Conservation (phyloP, 2,797 vertebrate genomes). For the Myripristis jacobus region DNA sequence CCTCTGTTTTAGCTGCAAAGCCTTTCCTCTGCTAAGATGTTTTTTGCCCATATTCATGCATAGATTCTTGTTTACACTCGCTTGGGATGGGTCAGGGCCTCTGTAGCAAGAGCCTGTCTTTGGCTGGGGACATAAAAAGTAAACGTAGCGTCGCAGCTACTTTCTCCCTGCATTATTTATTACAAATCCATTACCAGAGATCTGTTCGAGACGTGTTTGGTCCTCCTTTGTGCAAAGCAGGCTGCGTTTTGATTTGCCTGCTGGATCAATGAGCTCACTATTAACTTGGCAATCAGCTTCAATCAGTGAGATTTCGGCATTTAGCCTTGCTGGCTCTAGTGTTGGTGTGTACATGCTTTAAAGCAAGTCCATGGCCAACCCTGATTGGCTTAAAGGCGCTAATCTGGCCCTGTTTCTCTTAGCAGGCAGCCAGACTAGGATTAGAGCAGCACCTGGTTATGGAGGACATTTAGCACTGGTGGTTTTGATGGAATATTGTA, state of each 20-base stretch:
- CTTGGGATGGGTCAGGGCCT: not conserved
- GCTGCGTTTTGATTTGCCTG: not conserved
- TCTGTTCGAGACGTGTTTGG: not conserved
- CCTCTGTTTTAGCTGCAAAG: not conserved
- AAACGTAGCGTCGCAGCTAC: not conserved
- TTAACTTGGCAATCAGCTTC: conserved; percentile 16
- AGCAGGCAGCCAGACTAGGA: conserved; percentile 37
- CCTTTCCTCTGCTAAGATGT: not conserved
- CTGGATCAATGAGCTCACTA: conserved; percentile 21
- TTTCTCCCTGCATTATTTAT: not conserved
- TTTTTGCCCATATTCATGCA: not conserved
- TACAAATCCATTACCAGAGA: not conserved
- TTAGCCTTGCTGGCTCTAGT: not conserved
- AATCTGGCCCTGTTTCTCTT: conserved; percentile 27
- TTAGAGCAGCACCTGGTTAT: conserved; percentile 20
- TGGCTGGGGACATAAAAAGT: not conserved
- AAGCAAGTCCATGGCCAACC: conserved; percentile 27
- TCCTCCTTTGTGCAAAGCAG: not conserved
- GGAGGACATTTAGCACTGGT: not conserved
- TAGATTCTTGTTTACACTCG: not conserved
- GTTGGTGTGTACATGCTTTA: not conserved
- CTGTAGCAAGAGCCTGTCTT: not conserved
- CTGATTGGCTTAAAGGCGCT: conserved; percentile 25
- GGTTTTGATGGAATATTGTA: not conserved
- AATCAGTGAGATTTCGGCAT: not conserved